Evolutionary conservation across 2,797 vertebrate species (phyloP).

Genomic region (Malurus splendens): DNA sequence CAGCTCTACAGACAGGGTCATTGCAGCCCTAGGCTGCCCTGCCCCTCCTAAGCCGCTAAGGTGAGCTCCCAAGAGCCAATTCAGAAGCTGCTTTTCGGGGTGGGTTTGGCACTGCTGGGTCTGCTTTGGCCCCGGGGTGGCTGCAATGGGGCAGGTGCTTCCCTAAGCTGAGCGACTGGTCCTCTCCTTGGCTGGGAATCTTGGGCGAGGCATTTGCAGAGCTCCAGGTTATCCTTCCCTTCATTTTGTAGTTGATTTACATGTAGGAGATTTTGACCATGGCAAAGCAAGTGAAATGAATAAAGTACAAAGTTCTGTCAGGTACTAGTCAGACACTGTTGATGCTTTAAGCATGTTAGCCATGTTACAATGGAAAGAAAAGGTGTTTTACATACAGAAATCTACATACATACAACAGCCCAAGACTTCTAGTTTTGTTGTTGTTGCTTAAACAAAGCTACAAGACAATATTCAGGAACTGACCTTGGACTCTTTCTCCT

Average conservation of each 20-base stretch:
- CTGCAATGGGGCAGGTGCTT: conserved; percentile 14
- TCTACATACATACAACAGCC: conserved; percentile 83
- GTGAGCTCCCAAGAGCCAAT: not conserved
- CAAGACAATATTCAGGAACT: conserved; percentile 66
- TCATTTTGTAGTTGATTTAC: conserved; percentile 89
- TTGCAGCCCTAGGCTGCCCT: not conserved
- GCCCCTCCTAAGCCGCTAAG: not conserved
- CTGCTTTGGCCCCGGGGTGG: conserved; percentile 15
- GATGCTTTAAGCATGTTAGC: conserved; percentile 90
- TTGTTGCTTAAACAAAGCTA: conserved; percentile 55
- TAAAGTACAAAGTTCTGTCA: conserved; percentile 92
- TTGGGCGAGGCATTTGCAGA: conserved; percentile 81
- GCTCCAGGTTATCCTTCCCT: conserved; percentile 91
- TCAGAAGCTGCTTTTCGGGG: not conserved
- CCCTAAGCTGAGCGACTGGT: conserved; percentile 45
- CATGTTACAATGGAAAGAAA: conserved; percentile 95
- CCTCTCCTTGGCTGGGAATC: conserved; percentile 33
- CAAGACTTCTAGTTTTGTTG: conserved; percentile 58
- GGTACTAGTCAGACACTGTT: conserved; percentile 93
- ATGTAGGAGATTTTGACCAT: conserved; percentile 94
- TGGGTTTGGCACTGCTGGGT: not conserved
- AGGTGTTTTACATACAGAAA: conserved; percentile 91
- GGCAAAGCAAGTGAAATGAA: conserved; percentile 97
- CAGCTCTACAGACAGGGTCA: not conserved
- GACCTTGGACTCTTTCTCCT: conserved; percentile 98